Base-by-base conservation (phyloP, 2,113 vertebrate species). In the Elephantulus edwardii region DNA sequence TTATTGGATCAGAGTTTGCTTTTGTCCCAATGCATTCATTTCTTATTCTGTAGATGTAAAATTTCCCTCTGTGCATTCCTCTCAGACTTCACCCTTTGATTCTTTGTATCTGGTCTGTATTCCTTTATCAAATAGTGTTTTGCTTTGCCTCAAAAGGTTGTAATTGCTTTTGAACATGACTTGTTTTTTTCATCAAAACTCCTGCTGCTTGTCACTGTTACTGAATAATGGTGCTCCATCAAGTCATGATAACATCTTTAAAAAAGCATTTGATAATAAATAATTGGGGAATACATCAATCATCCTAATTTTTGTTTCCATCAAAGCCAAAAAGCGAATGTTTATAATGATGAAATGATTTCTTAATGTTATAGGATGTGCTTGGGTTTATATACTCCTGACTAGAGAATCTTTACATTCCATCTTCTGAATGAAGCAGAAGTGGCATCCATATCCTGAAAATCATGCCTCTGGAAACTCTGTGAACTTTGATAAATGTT, bases 81-180 rank as follows among this genome's bases (percentile, higher is more conserved):
- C 42, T 92, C 83, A 80, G 85, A 82, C 50, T 86, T 80, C 71
- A 35, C 17, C 66, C 83, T 95, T 91, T 91, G 95, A 91, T 95
- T 81, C 60, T 85, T 35, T 89, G 56, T 94, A 56, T 86, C 78
- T 92, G 38, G 46, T 66, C 56, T 83, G 62, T 88, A 85, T 91
- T 86, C 76, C 58, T 90, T 83, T 90, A 78, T 94, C 85, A 94
- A 90, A 91, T 90, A 48, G 33, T 64, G 35, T 92, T 95, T 93
- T 86, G 78, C 71, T 95, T 94, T 93, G 68, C 62, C 46, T 94
- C 88, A 96, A 90, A 93, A 84, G 50, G 56, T 84, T 95, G 54
- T 93, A 95, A 94, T 96, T 95, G 88, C 86, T 95, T 95, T 95
- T 96, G 91, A 95, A 91, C 48, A 70, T 89, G 84, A 90, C 66